Percentiles rank a stretch among this genome's conserved stretches.
Evolutionary conservation across 2,113 vertebrate species (phyloP).

Genomic region (Cryptoleucopteryx plumbea): DNA sequence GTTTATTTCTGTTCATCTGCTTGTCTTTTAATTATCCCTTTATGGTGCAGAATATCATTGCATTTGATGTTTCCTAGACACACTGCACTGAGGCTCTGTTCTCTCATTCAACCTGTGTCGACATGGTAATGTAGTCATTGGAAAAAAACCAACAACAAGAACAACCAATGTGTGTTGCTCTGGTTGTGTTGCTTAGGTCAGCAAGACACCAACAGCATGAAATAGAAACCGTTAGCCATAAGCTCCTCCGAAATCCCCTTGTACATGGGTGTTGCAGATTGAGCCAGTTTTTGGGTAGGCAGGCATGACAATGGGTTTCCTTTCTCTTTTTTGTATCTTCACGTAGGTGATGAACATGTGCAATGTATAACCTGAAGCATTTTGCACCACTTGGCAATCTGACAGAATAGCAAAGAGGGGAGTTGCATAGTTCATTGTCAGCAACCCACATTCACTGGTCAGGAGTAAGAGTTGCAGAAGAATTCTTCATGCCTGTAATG

Average conservation of each 20-base stretch:
- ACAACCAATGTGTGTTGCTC: neutral
- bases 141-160: neutral
- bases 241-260: neutral
- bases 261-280: neutral
- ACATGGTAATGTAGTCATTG: neutral
- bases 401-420: neutral
- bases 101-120: neutral
- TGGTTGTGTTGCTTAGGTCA: neutral
- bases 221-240: neutral
- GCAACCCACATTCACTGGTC: neutral
- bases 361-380: neutral
- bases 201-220: neutral
- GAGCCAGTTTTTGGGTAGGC: neutral
- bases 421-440: neutral
- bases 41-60: neutral
- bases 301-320: neutral
- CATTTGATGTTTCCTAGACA: too few relatives aligned
- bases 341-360: fast-evolving
- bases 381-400: neutral
- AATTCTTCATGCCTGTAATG: neutral
- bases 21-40: neutral
- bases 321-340: neutral
- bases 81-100: neutral
- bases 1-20: neutral
- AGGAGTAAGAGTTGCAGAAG: neutral